Evolutionary conservation across 2,888 invertebrate genomes (phyloP).

Genomic region (Azorinus chamasolen): DNA sequence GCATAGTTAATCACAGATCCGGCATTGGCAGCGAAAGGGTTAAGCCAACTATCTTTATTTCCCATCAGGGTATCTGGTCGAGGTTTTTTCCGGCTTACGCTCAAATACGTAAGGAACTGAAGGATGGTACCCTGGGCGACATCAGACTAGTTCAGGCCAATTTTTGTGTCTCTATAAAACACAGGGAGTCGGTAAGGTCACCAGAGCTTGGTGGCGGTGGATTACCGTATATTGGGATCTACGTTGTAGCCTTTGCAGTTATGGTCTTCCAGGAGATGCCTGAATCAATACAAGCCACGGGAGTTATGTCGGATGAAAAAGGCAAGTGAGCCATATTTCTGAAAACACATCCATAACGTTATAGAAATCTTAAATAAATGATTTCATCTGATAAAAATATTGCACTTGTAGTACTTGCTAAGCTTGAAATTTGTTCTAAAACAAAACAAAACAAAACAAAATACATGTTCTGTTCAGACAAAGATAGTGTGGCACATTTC

Average conservation of each 20-base stretch:
- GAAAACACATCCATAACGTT: no score
- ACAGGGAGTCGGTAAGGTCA: conserved; percentile 89
- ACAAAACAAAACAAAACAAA: no score
- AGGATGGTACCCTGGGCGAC: conserved; percentile 93
- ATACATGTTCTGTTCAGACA: no score
- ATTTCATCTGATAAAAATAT: no score
- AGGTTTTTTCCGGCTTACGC: conserved; percentile 93
- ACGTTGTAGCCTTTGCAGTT: conserved; percentile 78
- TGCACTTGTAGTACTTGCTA: no score
- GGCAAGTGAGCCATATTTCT: no score
- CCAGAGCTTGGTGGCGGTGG: conserved; percentile 91
- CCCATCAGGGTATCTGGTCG: conserved; percentile 95
- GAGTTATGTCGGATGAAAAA: conserved; percentile 85
- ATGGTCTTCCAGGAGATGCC: conserved; percentile 90
- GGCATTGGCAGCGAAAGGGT: no score
- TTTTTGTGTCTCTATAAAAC: conserved; percentile 89
- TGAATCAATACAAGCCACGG: conserved; percentile 90
- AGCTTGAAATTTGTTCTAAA: no score
- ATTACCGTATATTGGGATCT: conserved; percentile 80
- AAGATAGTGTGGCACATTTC: no score
- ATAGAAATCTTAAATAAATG: no score
- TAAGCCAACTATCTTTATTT: no score
- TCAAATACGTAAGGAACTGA: conserved; percentile 90
- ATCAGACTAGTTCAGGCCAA: conserved; percentile 89
- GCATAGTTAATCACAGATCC: no score